A percentile compares a stretch with the other conserved stretches of the same genome.
phyloP scores from a whole-genome alignment of 2,888 invertebrate species.

The Folsomia candida region DNA sequence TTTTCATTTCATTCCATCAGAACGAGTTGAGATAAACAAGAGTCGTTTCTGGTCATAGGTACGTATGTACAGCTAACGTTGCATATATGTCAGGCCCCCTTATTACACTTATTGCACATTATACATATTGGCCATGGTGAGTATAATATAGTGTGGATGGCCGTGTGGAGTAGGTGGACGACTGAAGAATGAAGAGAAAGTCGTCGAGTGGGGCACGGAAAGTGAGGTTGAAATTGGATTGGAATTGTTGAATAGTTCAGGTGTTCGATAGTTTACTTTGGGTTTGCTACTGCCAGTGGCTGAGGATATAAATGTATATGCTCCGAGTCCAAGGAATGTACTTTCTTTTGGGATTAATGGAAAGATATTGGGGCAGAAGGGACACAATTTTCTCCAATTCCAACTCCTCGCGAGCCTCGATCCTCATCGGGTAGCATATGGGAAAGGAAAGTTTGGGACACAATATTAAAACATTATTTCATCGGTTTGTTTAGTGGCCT shows the following conservation, averaged over 20 bases:
- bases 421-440: no score
- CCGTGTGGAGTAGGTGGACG: no score
- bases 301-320: background rate
- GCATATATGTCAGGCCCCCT: no score
- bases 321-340: background rate
- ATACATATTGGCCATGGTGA: no score
- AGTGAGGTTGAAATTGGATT: background rate
- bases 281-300: background rate
- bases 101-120: no score
- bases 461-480: no score
- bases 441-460: no score
- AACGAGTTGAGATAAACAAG: background rate
- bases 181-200: background rate
- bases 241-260: constrained; percentile 3
- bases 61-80: no score
- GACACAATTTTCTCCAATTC: background rate
- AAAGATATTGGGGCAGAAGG: background rate
- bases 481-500: no score
- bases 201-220: background rate
- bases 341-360: background rate
- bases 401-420: background rate
- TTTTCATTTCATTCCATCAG: background rate
- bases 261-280: background rate
- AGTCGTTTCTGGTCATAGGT: no score
- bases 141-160: no score